A percentile compares a stretch with the other conserved stretches of the same genome.
Conservation (phyloP, 92 coral and sea anemone genomes). For the Epizoanthus stellaris region DNA sequence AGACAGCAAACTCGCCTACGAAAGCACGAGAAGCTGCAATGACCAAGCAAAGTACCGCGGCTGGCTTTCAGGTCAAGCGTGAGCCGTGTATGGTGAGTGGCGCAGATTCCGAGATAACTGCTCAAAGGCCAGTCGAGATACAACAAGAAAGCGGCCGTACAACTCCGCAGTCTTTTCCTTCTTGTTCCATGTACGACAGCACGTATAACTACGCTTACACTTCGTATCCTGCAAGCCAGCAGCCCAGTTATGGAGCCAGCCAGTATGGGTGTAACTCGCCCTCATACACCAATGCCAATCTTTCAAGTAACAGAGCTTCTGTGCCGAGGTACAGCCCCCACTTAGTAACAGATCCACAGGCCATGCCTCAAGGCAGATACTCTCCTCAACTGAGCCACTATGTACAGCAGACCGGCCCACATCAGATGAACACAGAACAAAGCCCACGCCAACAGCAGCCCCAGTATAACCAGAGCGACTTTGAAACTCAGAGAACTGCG, state of each 20-base stretch:
- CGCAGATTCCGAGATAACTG: conserved; percentile 54
- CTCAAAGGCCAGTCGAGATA: conserved; percentile 28
- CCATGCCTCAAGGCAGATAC: conserved; percentile 64
- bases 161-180: conserved; percentile 91
- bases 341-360: conserved; percentile 46
- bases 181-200: conserved; percentile 75
- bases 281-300: conserved; percentile 60
- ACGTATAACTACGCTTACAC: conserved; percentile 71
- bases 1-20: conserved; percentile 41
- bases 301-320: conserved; percentile 60
- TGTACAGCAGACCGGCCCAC: conserved; percentile 63
- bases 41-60: conserved; percentile 49
- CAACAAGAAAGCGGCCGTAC: conserved; percentile 54
- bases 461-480: conserved; percentile 65
- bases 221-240: conserved; percentile 73
- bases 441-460: conserved; percentile 64
- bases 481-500: conserved; percentile 64
- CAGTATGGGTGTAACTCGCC: conserved; percentile 71
- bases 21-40: conserved; percentile 43
- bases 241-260: conserved; percentile 62
- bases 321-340: conserved; percentile 69
- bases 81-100: conserved; percentile 67
- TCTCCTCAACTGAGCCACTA: conserved; percentile 88
- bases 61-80: conserved; percentile 54
- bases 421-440: conserved; percentile 60